A percentile compares a stretch with the other conserved stretches of the same genome.
Conservation (phyloP, 2,113 vertebrate genomes). For the Toxotes jaculatrix region DNA sequence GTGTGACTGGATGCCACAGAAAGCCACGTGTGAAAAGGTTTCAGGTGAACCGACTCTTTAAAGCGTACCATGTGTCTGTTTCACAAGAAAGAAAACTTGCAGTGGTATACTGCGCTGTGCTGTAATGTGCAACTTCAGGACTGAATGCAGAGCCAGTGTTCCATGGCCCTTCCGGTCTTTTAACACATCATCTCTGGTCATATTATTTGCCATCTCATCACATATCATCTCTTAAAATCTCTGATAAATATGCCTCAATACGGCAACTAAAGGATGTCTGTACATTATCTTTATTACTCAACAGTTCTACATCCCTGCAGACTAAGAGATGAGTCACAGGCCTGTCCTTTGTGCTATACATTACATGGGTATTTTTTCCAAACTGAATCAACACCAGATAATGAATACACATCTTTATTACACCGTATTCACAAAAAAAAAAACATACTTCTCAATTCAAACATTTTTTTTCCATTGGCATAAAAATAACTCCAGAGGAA, state of each 20-base stretch:
- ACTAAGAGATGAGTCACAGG: not conserved
- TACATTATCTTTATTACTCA: not conserved
- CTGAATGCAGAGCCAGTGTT: not conserved
- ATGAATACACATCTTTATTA: conserved; percentile 71
- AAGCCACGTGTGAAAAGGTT: no score
- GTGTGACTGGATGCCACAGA: no score
- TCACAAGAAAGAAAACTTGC: not conserved
- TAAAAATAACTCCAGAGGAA: conserved; percentile 33
- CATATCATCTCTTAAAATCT: not conserved
- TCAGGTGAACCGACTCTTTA: not conserved
- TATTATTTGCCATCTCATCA: not conserved
- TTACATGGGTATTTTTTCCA: not conserved
- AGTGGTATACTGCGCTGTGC: no score
- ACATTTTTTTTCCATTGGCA: conserved; percentile 23
- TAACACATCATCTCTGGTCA: not conserved
- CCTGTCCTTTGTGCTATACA: not conserved
- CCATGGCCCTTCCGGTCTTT: not conserved
- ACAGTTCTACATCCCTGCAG: not conserved
- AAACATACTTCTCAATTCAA: conserved; percentile 17
- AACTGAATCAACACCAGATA: conserved; percentile 19
- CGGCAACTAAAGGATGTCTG: not conserved
- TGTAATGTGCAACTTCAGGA: not conserved
- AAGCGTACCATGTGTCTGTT: not conserved
- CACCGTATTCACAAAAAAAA: conserved; percentile 49
- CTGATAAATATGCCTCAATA: not conserved